phyloP scores from a whole-genome alignment of 1,140 invertebrate genomes.

The Ceratina calcarata region DNA sequence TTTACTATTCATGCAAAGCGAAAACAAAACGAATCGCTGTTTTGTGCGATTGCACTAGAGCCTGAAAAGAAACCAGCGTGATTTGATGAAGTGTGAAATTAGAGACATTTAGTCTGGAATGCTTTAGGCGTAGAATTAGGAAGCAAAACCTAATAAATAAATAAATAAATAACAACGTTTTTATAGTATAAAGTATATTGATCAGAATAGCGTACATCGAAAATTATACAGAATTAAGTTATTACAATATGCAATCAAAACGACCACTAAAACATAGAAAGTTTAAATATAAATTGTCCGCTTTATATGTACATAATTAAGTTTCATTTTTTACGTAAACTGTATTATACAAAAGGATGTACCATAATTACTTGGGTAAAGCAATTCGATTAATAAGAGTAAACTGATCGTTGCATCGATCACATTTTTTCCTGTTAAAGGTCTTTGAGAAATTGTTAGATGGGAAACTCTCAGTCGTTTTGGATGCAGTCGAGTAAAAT shows the following conservation, averaged over 20 bases:
- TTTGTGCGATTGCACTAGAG: not conserved
- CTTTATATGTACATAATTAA: not conserved
- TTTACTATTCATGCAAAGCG: conserved; percentile 38
- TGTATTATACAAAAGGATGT: not conserved
- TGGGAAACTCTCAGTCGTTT: conserved; percentile 43
- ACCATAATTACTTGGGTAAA: not conserved
- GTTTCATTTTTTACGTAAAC: not conserved
- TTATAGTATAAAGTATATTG: conserved; percentile 55
- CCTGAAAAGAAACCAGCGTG: not conserved
- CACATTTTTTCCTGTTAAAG: not conserved
- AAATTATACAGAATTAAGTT: conserved; percentile 53
- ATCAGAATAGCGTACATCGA: conserved; percentile 51
- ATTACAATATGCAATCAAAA: conserved; percentile 54
- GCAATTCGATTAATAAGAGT: not conserved
- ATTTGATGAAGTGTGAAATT: conserved; percentile 20
- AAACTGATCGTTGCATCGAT: not conserved
- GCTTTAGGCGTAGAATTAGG: conserved; percentile 8
- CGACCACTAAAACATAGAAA: conserved; percentile 18
- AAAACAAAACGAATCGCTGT: conserved; percentile 4
- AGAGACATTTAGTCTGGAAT: conserved; percentile 2
- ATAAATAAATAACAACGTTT: conserved; percentile 51
- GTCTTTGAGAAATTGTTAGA: not conserved
- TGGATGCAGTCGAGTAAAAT: conserved; percentile 39
- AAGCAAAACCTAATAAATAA: conserved; percentile 45
- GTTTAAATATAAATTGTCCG: not conserved